Evolutionary conservation across 2,888 invertebrate genomes (phyloP).

Genomic region (Folsomia manolachei): DNA sequence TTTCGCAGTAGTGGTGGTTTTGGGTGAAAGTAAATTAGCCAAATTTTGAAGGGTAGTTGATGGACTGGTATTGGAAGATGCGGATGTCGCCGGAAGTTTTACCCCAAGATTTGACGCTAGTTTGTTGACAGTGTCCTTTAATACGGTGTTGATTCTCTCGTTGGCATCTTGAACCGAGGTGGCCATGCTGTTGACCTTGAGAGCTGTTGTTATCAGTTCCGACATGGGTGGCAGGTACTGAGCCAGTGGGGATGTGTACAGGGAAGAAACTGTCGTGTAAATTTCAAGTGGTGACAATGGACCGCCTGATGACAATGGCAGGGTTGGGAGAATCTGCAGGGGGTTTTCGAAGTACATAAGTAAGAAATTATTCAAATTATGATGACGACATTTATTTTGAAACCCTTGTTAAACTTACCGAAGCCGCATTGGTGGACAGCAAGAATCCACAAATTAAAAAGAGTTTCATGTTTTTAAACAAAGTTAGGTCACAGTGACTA

Average conservation of each 20-base stretch:
- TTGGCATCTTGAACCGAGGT: conserved; percentile 1
- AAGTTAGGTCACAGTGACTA: no score
- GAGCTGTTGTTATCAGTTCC: conserved; percentile 9
- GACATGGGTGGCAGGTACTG: conserved; percentile 20
- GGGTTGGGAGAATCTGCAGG: not conserved
- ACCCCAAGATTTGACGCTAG: not conserved
- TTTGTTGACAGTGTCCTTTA: conserved; percentile 7
- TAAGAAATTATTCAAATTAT: not conserved
- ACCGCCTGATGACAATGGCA: not conserved
- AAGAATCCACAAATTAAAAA: not conserved
- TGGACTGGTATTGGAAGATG: not conserved
- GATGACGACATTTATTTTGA: not conserved
- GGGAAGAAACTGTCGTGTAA: not conserved
- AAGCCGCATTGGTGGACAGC: not conserved
- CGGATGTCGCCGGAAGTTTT: not conserved
- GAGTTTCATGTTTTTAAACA: not conserved
- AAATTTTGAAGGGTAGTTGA: not conserved
- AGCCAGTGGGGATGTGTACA: conserved; percentile 22
- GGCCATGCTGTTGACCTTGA: not conserved
- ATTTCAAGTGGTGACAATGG: conserved; percentile 4
- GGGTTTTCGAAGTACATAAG: no score
- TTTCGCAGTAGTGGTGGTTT: not conserved
- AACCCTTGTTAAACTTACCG: not conserved
- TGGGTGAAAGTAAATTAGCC: not conserved
- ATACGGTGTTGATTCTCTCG: not conserved